These are phyloP conservation scores for Gallinago jamesoni DNA, from an alignment of 2,113 vertebrate genomes.

Conservation along the genomic window DNA sequence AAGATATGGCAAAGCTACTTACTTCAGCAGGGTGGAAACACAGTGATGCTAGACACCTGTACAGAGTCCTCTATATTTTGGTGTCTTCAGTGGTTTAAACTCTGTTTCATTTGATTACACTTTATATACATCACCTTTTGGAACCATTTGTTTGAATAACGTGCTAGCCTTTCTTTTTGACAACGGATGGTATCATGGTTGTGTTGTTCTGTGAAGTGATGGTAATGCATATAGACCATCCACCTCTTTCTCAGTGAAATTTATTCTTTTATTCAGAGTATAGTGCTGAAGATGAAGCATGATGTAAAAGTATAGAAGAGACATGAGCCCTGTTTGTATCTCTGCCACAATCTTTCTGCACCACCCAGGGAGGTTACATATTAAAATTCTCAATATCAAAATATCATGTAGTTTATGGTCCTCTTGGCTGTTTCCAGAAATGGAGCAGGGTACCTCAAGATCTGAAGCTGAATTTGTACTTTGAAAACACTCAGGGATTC, in stretches of 20 bases:
- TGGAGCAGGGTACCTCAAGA: neutral
- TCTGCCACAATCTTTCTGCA: neutral
- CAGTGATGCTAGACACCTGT: neutral
- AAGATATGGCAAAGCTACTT: neutral
- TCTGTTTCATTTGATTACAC: neutral
- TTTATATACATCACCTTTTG: neutral
- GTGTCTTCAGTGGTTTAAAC: neutral
- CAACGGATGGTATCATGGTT: neutral
- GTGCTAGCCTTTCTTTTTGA: neutral
- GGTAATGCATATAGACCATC: neutral
- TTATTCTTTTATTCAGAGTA: neutral
- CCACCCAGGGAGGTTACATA: neutral
- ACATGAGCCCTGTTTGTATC: neutral
- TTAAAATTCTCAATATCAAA: neutral
- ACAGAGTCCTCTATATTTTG: neutral
- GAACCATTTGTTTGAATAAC: neutral
- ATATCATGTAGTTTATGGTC: neutral
- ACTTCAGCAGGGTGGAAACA: neutral
- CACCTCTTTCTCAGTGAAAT: neutral
- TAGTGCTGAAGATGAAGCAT: neutral
- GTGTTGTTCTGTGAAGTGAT: neutral
- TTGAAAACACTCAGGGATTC: neutral
- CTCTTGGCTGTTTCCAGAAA: neutral
- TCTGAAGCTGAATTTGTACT: neutral
- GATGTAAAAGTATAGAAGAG: neutral